These are phyloP conservation scores for Conomelus anceps DNA, from an alignment of 2,888 invertebrate genomes.

Conservation along the genomic window DNA sequence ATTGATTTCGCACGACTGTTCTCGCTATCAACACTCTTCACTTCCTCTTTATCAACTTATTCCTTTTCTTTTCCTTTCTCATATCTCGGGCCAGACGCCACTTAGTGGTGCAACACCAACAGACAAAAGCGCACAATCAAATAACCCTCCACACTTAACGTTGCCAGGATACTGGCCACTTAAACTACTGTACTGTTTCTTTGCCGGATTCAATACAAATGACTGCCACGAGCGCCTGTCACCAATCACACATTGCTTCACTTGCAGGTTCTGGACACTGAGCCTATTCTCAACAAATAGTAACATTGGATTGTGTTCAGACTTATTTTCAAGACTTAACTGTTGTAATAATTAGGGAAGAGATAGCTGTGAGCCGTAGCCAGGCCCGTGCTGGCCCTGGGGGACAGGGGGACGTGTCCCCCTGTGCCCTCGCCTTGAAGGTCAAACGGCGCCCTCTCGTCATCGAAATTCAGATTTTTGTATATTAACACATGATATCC, in stretches of 20 bases:
- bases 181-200: neutral
- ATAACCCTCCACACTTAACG: neutral
- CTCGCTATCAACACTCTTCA: neutral
- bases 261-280: neutral
- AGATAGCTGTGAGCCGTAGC: too few species aligned
- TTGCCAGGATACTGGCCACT: neutral
- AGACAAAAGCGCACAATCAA: neutral
- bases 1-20: neutral
- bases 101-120: neutral
- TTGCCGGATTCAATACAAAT: neutral
- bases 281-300: neutral
- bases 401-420: too few species aligned
- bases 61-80: neutral
- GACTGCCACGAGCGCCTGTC: neutral
- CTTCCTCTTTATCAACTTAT: neutral
- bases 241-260: neutral
- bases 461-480: too few species aligned
- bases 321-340: too few species aligned
- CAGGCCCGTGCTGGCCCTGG: too few species aligned
- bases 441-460: too few species aligned
- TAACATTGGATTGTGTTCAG: neutral
- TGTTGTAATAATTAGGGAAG: too few species aligned
- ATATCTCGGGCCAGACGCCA: neutral
- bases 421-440: too few species aligned
- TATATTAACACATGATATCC: too few species aligned